These are phyloP conservation scores for Cisticola juncidis DNA, from an alignment of 2,113 vertebrate genomes.

Conservation along the genomic window DNA sequence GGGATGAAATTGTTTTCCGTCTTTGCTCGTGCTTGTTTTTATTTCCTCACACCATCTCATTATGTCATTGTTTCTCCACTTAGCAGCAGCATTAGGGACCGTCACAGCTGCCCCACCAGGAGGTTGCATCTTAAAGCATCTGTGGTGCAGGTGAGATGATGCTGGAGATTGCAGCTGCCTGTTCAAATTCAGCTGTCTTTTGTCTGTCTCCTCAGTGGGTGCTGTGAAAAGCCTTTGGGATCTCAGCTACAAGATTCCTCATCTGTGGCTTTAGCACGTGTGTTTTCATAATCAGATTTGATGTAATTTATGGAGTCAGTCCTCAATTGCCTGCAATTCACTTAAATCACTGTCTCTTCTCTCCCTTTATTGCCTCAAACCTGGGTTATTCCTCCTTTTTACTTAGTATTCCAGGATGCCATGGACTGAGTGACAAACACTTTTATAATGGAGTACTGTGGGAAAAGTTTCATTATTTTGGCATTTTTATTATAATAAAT, in stretches of 20 bases:
- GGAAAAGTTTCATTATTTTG: background rate
- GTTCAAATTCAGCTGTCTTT: background rate
- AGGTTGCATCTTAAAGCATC: background rate
- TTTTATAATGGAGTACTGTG: background rate
- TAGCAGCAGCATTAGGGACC: background rate
- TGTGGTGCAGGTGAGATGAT: background rate
- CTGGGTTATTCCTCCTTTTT: background rate
- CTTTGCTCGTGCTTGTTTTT: background rate
- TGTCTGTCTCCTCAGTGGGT: background rate
- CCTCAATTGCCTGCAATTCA: background rate
- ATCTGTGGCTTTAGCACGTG: background rate
- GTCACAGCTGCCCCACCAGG: background rate
- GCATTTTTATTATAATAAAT: background rate
- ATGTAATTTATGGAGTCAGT: background rate
- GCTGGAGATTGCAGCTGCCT: background rate
- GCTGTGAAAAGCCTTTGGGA: background rate
- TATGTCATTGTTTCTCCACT: background rate
- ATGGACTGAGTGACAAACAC: background rate
- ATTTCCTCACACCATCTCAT: background rate
- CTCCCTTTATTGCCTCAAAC: background rate
- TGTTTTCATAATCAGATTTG: background rate
- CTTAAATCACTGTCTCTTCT: background rate
- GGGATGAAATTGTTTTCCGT: background rate
- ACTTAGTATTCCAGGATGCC: background rate
- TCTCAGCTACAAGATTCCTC: background rate